phyloP scores from a whole-genome alignment of 2,888 invertebrate species.

The Dicyrtoma fusca region DNA sequence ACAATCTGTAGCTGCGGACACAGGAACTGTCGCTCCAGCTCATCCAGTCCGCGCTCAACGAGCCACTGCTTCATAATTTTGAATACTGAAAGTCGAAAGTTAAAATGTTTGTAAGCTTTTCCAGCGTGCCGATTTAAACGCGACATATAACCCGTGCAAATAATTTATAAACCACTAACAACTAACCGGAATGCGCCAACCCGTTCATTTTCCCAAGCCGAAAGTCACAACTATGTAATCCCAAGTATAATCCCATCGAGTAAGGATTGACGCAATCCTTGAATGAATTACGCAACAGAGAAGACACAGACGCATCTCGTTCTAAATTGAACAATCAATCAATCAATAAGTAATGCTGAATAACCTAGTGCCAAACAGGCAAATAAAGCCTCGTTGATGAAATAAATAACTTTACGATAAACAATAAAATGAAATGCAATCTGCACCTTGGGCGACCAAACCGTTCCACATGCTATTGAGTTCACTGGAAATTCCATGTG shows the following conservation, averaged over 20 bases:
- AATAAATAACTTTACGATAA: too few species aligned
- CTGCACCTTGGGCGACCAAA: background rate
- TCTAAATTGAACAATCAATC: background rate
- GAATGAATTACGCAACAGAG: background rate
- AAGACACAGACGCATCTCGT: background rate
- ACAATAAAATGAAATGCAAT: background rate
- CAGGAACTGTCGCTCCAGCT: constrained; percentile 61
- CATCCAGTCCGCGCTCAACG: constrained; percentile 66
- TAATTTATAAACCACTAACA: too few species aligned
- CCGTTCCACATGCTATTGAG: constrained; percentile 9
- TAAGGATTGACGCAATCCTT: constrained; percentile 22
- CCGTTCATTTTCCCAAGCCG: background rate
- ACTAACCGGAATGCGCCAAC: too few species aligned
- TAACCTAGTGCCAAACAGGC: too few species aligned
- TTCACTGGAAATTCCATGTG: background rate
- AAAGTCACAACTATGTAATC: constrained; percentile 17
- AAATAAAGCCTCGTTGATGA: too few species aligned
- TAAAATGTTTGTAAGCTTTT: constrained; percentile 31
- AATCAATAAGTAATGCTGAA: too few species aligned
- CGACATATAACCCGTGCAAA: too few species aligned
- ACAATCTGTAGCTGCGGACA: constrained; percentile 68
- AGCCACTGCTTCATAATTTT: constrained; percentile 61
- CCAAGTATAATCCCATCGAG: constrained; percentile 16
- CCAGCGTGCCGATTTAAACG: too few species aligned
- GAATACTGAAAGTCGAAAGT: constrained; percentile 60